phyloP scores from a whole-genome alignment of 2,797 vertebrate species.

The Gallirallus australis region DNA sequence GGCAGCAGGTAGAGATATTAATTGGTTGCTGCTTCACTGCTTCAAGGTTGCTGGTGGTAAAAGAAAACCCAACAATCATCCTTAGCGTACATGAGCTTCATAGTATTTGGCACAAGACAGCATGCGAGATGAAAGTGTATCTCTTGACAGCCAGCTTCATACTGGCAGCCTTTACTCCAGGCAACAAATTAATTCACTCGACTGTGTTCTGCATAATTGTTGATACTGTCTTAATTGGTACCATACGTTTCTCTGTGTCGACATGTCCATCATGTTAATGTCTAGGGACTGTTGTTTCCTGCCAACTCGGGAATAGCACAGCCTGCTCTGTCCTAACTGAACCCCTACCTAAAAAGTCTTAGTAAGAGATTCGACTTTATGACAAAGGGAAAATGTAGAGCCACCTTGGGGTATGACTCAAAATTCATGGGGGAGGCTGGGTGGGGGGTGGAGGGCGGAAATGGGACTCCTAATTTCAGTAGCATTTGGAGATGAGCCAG shows the following conservation, averaged over 20 bases:
- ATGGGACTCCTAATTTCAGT: background rate
- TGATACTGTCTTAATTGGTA: slow-evolving; percentile 66
- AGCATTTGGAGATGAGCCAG: background rate
- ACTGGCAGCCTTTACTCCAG: slow-evolving; percentile 61
- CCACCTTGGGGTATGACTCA: background rate
- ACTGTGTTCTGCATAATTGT: slow-evolving; percentile 66
- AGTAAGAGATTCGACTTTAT: background rate
- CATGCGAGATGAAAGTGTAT: slow-evolving; percentile 29
- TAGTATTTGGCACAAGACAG: slow-evolving; percentile 39
- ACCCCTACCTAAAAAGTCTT: background rate
- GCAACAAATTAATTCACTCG: slow-evolving; percentile 64
- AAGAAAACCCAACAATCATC: background rate
- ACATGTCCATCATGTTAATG: slow-evolving; percentile 26
- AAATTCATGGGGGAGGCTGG: background rate
- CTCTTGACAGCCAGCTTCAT: slow-evolving; percentile 46
- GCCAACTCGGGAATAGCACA: background rate
- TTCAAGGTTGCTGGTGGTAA: background rate
- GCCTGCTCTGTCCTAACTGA: background rate
- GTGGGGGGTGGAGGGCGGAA: background rate
- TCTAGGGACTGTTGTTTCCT: slow-evolving; percentile 38
- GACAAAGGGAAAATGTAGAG: background rate
- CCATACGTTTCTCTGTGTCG: slow-evolving; percentile 33
- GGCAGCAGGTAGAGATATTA: background rate
- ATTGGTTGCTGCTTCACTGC: background rate
- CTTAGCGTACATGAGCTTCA: background rate